phyloP scores from a whole-genome alignment of 2,113 vertebrate genomes.

The Litocranius walleri region DNA sequence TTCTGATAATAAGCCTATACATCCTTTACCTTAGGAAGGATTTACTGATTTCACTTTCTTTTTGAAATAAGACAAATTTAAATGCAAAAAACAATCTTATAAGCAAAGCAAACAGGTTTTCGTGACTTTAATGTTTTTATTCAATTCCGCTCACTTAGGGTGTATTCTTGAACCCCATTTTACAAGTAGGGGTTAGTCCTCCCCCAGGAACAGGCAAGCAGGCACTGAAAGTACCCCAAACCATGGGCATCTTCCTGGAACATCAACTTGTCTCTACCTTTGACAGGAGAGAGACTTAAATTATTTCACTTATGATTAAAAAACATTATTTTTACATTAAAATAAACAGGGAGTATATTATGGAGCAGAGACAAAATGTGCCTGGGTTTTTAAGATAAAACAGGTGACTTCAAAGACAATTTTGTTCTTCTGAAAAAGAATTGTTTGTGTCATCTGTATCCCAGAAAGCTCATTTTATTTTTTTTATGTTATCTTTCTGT shows the following conservation, averaged over 20 bases:
- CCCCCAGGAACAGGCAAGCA: neutral
- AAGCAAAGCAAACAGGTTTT: neutral
- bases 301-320: neutral
- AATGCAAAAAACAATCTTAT: neutral
- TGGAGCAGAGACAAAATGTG: neutral
- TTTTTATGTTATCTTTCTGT: neutral
- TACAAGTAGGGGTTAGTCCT: rapidly evolving
- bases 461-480: neutral
- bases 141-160: neutral
- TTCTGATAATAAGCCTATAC: neutral
- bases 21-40: neutral
- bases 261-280: neutral
- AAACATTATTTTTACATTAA: slow-evolving; percentile 1
- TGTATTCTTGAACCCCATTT: neutral
- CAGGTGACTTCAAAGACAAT: neutral
- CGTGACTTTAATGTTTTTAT: neutral
- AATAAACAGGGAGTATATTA: neutral
- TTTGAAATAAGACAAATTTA: neutral
- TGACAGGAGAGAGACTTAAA: neutral
- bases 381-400: neutral
- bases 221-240: neutral
- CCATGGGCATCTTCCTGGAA: neutral
- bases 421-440: neutral
- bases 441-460: neutral
- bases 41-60: neutral